A percentile compares a stretch with the other conserved stretches of the same genome.
These are phyloP conservation scores for Ricordea florida DNA, from an alignment of 92 coral and sea anemone species.

Conservation along the genomic window DNA sequence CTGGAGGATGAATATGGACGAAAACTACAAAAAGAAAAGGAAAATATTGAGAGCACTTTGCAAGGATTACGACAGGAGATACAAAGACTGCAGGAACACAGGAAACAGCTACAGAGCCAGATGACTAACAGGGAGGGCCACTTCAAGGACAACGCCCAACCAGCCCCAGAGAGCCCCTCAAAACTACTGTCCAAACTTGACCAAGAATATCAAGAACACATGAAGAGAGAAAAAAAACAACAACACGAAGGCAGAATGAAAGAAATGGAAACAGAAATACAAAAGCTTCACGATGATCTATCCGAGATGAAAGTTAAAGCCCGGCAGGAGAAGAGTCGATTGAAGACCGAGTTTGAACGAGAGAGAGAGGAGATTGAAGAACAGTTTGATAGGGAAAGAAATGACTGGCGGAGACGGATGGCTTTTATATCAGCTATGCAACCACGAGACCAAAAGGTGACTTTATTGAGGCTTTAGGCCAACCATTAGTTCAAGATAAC, in stretches of 20 bases:
- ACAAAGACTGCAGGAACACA: conserved; percentile 75
- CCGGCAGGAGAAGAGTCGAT: conserved; percentile 70
- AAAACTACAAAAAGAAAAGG: conserved; percentile 80
- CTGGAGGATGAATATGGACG: conserved; percentile 69
- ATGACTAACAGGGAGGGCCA: conserved; percentile 51
- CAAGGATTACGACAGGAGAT: conserved; percentile 81
- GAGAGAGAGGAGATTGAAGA: conserved; percentile 83
- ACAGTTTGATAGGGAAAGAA: conserved; percentile 68
- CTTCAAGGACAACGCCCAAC: conserved; percentile 6
- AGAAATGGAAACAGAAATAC: conserved; percentile 62
- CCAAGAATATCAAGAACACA: conserved; percentile 68
- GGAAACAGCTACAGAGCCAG: conserved; percentile 83
- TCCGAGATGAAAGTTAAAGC: conserved; percentile 53
- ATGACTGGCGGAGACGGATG: conserved; percentile 69
- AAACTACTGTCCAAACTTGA: conserved; percentile 51
- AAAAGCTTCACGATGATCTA: conserved; percentile 62
- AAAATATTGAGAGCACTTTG: conserved; percentile 82
- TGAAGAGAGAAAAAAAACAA: conserved; percentile 69
- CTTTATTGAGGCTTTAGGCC: too few species aligned
- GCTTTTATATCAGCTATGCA: conserved; percentile 9
- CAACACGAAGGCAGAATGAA: conserved; percentile 52
- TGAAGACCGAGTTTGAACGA: conserved; percentile 77
- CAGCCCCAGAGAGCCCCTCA: conserved; percentile 1
- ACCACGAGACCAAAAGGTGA: conserved; percentile 8
- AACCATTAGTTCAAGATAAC: too few species aligned